Base-by-base conservation (phyloP, 2,888 invertebrate species). In the Saturnia pavonia region DNA sequence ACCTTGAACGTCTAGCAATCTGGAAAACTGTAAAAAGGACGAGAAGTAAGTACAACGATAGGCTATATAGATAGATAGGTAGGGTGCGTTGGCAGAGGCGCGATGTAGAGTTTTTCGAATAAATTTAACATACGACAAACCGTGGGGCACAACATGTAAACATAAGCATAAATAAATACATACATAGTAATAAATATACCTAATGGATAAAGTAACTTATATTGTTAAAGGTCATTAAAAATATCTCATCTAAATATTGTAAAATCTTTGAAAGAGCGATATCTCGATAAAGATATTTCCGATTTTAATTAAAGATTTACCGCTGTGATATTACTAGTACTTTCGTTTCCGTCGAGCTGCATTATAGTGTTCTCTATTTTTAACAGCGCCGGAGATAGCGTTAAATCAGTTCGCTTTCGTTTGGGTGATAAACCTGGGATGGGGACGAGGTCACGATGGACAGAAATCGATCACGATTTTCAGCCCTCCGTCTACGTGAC, bases 391-490 rank as follows among this genome's bases (percentile, higher is more conserved):
- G 27, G 22, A 19, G 19, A 16, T 74, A 73, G 65, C 69, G 67
- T 69, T 72, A 71, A 69, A 67, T 73, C 69, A 67, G 70, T 70
- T 74, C 70, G 71, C 69, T 72, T 69, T 63, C 71, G 51, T 63
- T 68, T 51, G 45, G 25, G 16, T 27, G 63, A 45, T 9, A 70
- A 67, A 67, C 40, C 63, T 71, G 70, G 72, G 54, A 69, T 11
- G 76, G 63, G 40, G 65, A 70, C 51, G 69, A 71, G 75, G 73
- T 69, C 71, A 40, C 65, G 40, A 74, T 72, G 73, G 74, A 71
- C 71, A 75, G 77, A 81, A 77, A 82, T 82, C 81, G 81, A 82
- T 82, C 76, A 73, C 70, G 69, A 70, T 74, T 74, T 74, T 63
- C 70, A 70, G 74, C 72, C 68, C 77, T 72, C 72, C 57, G 67